Evolutionary conservation across 1,140 invertebrate genomes (phyloP), one percentile per base, ranked within the genome.

Genomic region (Hylaeus volcanicus): DNA sequence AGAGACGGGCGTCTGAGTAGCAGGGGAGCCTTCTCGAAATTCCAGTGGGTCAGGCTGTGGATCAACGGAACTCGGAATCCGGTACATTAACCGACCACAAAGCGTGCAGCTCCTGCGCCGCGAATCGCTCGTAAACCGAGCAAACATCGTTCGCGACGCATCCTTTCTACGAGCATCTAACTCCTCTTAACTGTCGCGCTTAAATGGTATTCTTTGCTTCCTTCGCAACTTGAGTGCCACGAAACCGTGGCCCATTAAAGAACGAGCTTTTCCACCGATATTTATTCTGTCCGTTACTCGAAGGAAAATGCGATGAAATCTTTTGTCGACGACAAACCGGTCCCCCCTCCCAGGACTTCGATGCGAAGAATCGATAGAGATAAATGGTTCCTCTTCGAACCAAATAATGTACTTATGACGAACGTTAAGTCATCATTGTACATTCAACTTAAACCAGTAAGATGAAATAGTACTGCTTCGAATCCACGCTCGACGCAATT

Each of bases 61-160:
- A 86, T 82, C 76, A 83, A 83, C 79, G 86, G 84, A 88, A 85
- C 78, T 71, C 14, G 81, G 81, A 89, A 88, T 88, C 87, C 82
- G 81, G 77, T 79, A 82, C 79, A 85, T 89, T 88, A 89, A 89
- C 77, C 78, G 78, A 45, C 85, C 85, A 84, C 86, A 89, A 85
- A 89, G 76, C 71, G 84, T 68, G 72, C n/a, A 68, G 37, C 37
- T 39, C 60, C 26, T 63, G 55, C 60, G 64, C 78, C 64, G 79
- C 74, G 87, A 81, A 88, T 88, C 71, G 85, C 83, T 89, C 88
- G 86, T 89, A 89, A 89, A 88, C 71, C 77, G 79, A 83, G 60
- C 74, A 85, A 88, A 88, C 74, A 75, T 82, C 83, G 79, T 82
- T 86, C 82, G 68, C 78, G 81, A 83, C 83, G 78, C 73, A 79